These are phyloP conservation scores for Drosophila littoralis DNA, from an alignment of 1,140 invertebrate species.

Conservation along the genomic window DNA sequence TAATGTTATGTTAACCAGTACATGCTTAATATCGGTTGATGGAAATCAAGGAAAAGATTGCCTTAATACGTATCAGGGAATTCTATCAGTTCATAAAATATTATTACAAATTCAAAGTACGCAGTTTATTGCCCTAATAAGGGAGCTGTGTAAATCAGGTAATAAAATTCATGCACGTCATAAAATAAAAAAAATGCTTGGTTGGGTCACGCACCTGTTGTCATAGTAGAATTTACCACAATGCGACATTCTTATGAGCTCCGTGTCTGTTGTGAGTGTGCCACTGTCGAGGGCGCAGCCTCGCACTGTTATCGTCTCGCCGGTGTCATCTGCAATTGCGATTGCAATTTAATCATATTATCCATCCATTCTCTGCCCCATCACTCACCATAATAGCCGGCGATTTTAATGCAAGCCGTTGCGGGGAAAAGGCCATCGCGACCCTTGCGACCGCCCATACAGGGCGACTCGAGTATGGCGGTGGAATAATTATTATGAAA, in stretches of 20 bases:
- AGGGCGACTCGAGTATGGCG: constrained; percentile 94
- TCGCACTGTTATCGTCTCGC: constrained; percentile 91
- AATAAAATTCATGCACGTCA: background rate
- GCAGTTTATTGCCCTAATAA: background rate
- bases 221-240: constrained; percentile 96
- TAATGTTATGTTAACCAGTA: background rate
- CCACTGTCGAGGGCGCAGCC: constrained; percentile 96
- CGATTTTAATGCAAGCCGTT: constrained; percentile 97
- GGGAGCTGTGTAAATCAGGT: background rate
- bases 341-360: constrained; percentile 16
- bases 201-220: constrained; percentile 87
- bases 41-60: background rate
- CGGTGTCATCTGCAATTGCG: constrained; percentile 88
- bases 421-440: constrained; percentile 97
- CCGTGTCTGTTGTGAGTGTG: constrained; percentile 95
- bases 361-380: constrained; percentile 8
- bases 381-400: constrained; percentile 91
- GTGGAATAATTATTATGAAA: constrained; percentile 97
- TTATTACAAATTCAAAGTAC: constrained; percentile 3
- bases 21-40: background rate
- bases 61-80: constrained; percentile 15
- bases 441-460: constrained; percentile 95
- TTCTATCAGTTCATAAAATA: constrained; percentile 20
- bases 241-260: constrained; percentile 96
- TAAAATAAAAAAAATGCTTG: constrained; percentile 5